Evolutionary conservation across 2,113 vertebrate genomes (phyloP).

Genomic region (Pseudorasbora parva): DNA sequence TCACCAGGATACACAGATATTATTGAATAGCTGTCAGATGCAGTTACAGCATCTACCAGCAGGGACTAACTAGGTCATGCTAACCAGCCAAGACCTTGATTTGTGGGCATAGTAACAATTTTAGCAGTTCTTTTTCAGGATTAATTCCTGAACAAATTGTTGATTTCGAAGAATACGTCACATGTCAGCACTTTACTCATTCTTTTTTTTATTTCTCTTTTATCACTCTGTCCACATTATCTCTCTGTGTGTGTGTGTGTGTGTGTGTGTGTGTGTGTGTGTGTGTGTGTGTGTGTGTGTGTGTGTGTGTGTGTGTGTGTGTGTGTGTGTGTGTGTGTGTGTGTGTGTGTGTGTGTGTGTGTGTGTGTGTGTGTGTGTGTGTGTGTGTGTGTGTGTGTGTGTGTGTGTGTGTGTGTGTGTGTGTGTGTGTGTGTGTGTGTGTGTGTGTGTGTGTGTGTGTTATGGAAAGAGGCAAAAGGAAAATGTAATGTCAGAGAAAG

Average conservation of each 20-base stretch:
- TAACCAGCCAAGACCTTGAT: background rate
- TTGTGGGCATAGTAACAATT: background rate
- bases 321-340: no score
- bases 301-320: background rate
- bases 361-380: no score
- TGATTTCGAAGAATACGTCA: background rate
- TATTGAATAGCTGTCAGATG: background rate
- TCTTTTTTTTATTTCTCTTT: background rate
- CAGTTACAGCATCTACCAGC: background rate
- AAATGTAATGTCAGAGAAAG: background rate
- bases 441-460: no score
- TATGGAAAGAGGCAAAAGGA: slow-evolving; percentile 8
- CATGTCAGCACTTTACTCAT: background rate
- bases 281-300: background rate
- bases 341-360: background rate
- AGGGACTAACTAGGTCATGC: background rate
- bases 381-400: no score
- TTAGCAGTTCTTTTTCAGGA: background rate
- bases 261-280: background rate
- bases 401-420: background rate
- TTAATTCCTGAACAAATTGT: background rate
- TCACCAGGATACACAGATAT: no score
- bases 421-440: no score
- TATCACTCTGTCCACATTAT: no score
- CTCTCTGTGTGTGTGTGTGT: background rate